A percentile compares a stretch with the other conserved stretches of the same genome.
Conservation (phyloP, 2,888 invertebrate genomes). For the Caenorhabditis uteleia region DNA sequence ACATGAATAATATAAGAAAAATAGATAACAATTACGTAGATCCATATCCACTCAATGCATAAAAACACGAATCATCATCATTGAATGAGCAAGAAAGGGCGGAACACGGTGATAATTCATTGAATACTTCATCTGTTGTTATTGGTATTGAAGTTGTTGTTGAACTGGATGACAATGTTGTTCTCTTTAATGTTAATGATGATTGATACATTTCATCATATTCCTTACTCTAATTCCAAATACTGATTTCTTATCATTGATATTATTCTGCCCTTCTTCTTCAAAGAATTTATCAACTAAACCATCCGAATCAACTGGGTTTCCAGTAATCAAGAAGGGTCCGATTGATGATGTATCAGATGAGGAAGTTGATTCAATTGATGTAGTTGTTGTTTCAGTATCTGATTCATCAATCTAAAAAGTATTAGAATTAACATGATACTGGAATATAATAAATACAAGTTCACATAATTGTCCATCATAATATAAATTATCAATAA, state of each 20-base stretch:
- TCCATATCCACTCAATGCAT: constrained; percentile 53
- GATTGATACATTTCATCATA: background rate
- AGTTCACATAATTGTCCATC: constrained; percentile 62
- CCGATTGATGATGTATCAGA: background rate
- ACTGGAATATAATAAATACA: constrained; percentile 22
- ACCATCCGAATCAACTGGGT: no score
- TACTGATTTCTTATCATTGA: background rate
- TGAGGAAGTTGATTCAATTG: background rate
- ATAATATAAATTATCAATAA: constrained; percentile 62
- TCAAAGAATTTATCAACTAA: background rate
- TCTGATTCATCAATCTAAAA: constrained; percentile 1
- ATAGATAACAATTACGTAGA: constrained; percentile 43
- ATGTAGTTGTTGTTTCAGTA: background rate
- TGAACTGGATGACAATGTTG: background rate
- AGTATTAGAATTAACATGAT: no score
- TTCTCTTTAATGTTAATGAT: background rate
- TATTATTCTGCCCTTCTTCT: background rate
- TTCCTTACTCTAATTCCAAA: background rate
- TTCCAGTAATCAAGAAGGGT: constrained; percentile 1
- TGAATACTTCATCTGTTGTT: constrained; percentile 7
- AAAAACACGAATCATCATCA: constrained; percentile 59
- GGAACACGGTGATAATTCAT: constrained; percentile 49
- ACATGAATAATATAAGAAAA: constrained; percentile 29
- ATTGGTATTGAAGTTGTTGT: background rate
- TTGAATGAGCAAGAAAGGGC: constrained; percentile 63